Conservation (phyloP, 1,140 invertebrate genomes). For the Diprion similis region DNA sequence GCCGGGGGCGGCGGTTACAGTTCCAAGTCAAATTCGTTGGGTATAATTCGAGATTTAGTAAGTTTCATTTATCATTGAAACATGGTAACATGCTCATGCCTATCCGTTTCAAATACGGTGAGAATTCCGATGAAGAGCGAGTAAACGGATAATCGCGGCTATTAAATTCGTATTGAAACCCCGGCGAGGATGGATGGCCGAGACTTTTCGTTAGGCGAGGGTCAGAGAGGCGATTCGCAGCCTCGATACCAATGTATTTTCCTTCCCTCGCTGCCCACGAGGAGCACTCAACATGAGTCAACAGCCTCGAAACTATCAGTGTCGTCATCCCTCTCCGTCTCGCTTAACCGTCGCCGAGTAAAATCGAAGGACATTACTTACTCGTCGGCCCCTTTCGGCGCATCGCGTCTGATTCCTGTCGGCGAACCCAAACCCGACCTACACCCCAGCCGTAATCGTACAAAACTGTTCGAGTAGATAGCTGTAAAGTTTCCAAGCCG, state of each 20-base stretch:
- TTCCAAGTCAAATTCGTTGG: too few relatives aligned
- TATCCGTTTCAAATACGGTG: background rate
- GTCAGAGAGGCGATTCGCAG: background rate
- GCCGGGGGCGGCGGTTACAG: too few relatives aligned
- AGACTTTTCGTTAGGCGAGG: background rate
- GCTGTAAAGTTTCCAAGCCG: background rate
- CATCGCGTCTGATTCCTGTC: too few relatives aligned
- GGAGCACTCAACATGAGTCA: conserved; percentile 1
- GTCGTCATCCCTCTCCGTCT: background rate
- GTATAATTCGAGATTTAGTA: too few relatives aligned
- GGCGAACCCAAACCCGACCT: background rate
- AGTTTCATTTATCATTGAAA: too few relatives aligned
- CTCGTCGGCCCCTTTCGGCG: too few relatives aligned
- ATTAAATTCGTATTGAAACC: conserved; percentile 4
- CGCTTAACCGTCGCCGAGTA: background rate
- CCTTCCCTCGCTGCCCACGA: background rate
- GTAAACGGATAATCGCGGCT: background rate
- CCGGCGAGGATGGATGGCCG: background rate
- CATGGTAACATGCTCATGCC: too few relatives aligned
- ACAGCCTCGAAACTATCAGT: background rate
- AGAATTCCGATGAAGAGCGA: background rate
- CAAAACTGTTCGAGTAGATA: conserved; percentile 6
- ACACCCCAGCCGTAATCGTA: background rate
- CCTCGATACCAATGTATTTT: background rate
- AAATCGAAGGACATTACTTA: background rate